Conservation (phyloP, 2,113 vertebrate species). For the Spermophilus dauricus region DNA sequence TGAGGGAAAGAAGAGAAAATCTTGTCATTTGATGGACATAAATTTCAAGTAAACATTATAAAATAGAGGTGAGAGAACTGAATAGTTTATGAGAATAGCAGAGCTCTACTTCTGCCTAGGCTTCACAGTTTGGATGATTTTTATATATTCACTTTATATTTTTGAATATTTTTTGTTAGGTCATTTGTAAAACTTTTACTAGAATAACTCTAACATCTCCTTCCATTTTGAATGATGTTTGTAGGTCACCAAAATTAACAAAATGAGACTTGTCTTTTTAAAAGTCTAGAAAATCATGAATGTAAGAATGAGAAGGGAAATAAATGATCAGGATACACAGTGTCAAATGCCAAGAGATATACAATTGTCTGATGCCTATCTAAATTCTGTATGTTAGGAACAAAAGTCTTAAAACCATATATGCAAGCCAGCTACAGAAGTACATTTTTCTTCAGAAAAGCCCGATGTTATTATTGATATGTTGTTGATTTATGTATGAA, state of each 20-base stretch:
- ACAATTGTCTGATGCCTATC: not conserved
- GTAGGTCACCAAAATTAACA: not conserved
- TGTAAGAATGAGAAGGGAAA: not conserved
- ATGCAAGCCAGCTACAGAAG: not conserved
- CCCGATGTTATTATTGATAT: not conserved
- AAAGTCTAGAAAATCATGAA: not conserved
- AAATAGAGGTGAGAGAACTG: not conserved
- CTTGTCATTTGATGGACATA: not conserved
- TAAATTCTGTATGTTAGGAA: not conserved
- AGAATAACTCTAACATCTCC: not conserved
- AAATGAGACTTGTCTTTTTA: not conserved
- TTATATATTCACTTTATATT: not conserved
- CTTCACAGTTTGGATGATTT: not conserved
- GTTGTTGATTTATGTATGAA: not conserved
- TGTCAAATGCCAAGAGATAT: not conserved
- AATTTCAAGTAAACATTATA: not conserved
- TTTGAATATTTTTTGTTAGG: not conserved
- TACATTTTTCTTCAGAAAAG: not conserved
- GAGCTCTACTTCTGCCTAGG: not conserved
- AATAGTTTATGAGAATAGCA: not conserved
- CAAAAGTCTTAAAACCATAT: not conserved
- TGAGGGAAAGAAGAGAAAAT: not conserved
- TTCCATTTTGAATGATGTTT: not conserved
- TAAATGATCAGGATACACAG: not conserved
- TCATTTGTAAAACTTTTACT: conserved; percentile 1